Base-by-base conservation (phyloP, 2,888 invertebrate genomes). In the Macroteleia sp. region DNA sequence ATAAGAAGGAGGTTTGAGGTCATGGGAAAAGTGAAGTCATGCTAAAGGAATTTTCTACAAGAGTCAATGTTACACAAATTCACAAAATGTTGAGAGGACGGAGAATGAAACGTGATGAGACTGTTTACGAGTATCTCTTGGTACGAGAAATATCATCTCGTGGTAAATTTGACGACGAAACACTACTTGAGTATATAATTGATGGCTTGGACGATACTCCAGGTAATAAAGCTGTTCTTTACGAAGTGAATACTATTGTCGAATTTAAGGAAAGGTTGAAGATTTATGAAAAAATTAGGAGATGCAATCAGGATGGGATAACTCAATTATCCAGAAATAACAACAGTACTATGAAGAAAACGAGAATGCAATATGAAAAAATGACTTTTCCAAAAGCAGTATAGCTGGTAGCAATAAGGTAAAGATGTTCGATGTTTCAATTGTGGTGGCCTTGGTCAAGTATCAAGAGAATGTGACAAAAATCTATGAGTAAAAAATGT, bases 371-470 rank as follows among this genome's bases (percentile, higher is more conserved):
- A 10, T 12, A 34, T 34, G 34, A 12, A 12, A 34, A 34, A 12
- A 12, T 34, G 34, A 34, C 3, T 4, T 9, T 34, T 12, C 34
- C 3, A 34, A 34, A 34, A 34, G 34, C 34, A 34, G 10, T 34
- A 34, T 10, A 34, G 34, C 34, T 34, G 34, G 34, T 34, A 34
- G 34, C 34, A 34, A 12, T 34, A 12, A 12, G 34, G 10, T 12
- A 34, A n/a, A 9, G 34, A 34, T 34, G 34, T 34, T 34, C 34
- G 34, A 34, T 34, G 34, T 34, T 34, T 34, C 34, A 34, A 34
- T 34, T 34, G 34, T 12, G 34, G 34, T 3, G 34, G 3, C 34
- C 3, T 34, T 34, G 34, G 34, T 12, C 34, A 34, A 6, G 34
- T 34, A 34, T 34, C 34, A 10, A 34, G 12, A n/a, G 10, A 34